Percentiles rank a stretch among this genome's conserved stretches.
These are phyloP conservation scores for Rhinatrema bivittatum DNA, from an alignment of 2,797 vertebrate species.

Conservation along the genomic window DNA sequence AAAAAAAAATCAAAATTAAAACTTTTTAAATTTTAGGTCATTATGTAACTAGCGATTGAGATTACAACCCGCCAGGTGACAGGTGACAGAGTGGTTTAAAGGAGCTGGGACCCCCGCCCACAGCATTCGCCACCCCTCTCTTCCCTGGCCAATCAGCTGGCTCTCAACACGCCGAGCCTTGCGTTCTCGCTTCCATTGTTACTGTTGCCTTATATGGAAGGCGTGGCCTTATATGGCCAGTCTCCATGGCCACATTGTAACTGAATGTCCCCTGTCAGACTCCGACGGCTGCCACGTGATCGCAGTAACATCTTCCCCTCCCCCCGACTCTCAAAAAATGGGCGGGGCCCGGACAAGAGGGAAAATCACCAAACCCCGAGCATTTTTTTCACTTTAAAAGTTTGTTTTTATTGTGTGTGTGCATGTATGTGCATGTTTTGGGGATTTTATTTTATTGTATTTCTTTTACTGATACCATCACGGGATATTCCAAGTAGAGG, in stretches of 20 bases:
- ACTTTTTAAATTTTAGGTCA: too few species aligned
- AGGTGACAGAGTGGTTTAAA: not conserved
- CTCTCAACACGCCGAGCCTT: too few species aligned
- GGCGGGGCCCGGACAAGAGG: not conserved
- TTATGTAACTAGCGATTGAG: too few species aligned
- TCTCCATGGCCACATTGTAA: conserved; percentile 8
- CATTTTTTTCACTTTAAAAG: not conserved
- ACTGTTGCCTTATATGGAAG: conserved; percentile 47
- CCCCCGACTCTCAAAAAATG: not conserved
- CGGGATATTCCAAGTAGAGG: too few species aligned
- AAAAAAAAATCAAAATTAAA: too few species aligned
- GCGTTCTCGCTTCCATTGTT: too few species aligned
- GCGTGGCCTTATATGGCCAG: conserved; percentile 41
- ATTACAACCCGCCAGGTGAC: not conserved
- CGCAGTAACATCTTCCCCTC: not conserved
- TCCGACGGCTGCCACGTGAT: not conserved
- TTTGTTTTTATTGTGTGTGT: too few species aligned
- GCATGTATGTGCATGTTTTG: too few species aligned
- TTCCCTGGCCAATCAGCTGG: not conserved
- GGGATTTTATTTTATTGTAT: too few species aligned
- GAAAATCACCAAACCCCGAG: not conserved
- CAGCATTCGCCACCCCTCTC: not conserved
- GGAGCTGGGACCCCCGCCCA: not conserved
- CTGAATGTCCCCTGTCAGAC: conserved; percentile 1
- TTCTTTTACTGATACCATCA: too few species aligned